These are phyloP conservation scores for Asobara japonica DNA, from an alignment of 1,140 invertebrate genomes.

Conservation along the genomic window DNA sequence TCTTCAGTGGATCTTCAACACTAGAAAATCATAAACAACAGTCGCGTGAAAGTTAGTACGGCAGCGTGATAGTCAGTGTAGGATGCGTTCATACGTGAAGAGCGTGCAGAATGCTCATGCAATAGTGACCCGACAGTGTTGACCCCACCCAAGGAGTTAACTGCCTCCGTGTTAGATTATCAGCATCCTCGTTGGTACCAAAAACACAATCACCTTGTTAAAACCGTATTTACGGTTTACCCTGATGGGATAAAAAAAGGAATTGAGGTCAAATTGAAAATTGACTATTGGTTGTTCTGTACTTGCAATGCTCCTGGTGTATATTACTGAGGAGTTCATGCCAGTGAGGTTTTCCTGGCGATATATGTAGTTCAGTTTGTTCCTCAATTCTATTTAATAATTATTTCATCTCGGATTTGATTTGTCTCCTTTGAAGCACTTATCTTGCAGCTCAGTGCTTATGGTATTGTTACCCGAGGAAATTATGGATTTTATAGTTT, in stretches of 20 bases:
- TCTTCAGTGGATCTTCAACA: neutral
- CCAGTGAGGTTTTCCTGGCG: neutral
- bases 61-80: slow-evolving; percentile 37
- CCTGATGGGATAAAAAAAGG: neutral
- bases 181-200: slow-evolving; percentile 44
- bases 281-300: neutral
- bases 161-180: slow-evolving; percentile 48
- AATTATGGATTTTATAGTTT: too few relatives aligned
- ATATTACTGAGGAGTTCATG: neutral
- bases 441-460: too few relatives aligned
- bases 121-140: slow-evolving; percentile 46
- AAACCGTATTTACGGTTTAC: slow-evolving; percentile 3
- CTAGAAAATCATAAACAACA: slow-evolving; percentile 2
- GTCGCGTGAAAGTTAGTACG: slow-evolving; percentile 44
- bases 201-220: slow-evolving; percentile 8
- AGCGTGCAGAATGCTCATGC: slow-evolving; percentile 51
- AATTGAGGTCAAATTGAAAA: slow-evolving; percentile 8
- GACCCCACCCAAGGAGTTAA: slow-evolving; percentile 41
- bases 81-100: slow-evolving; percentile 46
- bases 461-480: too few relatives aligned
- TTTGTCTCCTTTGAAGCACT: too few relatives aligned
- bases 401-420: too few relatives aligned
- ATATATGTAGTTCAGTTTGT: neutral
- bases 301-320: neutral
- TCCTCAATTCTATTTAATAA: too few relatives aligned